A percentile compares a stretch with the other conserved stretches of the same genome.
Evolutionary conservation across 2,888 invertebrate species (phyloP).

Genomic region (Dryomyza anilis): DNA sequence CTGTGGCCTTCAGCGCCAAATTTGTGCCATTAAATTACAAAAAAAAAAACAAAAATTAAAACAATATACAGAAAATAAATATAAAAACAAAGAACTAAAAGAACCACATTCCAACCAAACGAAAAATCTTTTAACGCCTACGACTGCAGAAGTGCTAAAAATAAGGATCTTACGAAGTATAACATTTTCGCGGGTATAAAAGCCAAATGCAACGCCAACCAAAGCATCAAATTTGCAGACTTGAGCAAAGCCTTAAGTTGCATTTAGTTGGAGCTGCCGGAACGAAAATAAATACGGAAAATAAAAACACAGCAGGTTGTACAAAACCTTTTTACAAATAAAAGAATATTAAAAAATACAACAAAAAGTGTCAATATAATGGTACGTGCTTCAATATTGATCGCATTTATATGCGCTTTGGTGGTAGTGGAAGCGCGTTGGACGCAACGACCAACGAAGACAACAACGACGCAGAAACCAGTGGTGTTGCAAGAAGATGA

Average conservation of each 20-base stretch:
- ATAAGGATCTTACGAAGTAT: background rate
- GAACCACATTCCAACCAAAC: no score
- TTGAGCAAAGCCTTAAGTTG: constrained; percentile 34
- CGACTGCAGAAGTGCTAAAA: background rate
- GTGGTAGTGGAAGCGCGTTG: constrained; percentile 30
- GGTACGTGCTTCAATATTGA: constrained; percentile 32
- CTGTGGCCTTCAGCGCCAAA: no score
- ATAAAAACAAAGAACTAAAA: background rate
- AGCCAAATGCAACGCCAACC: constrained; percentile 31
- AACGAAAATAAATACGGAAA: background rate
- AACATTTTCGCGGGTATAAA: constrained; percentile 41
- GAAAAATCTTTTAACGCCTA: no score
- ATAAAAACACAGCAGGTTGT: background rate
- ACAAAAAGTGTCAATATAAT: constrained; percentile 31
- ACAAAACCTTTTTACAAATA: background rate
- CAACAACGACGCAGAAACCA: constrained; percentile 8
- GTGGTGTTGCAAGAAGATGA: constrained; percentile 23
- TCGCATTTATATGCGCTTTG: constrained; percentile 27
- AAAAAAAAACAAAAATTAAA: background rate
- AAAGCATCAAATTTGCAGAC: constrained; percentile 45
- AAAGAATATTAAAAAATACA: constrained; percentile 5
- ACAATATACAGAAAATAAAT: background rate
- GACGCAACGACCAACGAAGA: constrained; percentile 32
- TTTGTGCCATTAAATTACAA: background rate
- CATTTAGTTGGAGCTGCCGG: background rate